Conservation (phyloP, 2,888 invertebrate species). For the Autographa gamma region DNA sequence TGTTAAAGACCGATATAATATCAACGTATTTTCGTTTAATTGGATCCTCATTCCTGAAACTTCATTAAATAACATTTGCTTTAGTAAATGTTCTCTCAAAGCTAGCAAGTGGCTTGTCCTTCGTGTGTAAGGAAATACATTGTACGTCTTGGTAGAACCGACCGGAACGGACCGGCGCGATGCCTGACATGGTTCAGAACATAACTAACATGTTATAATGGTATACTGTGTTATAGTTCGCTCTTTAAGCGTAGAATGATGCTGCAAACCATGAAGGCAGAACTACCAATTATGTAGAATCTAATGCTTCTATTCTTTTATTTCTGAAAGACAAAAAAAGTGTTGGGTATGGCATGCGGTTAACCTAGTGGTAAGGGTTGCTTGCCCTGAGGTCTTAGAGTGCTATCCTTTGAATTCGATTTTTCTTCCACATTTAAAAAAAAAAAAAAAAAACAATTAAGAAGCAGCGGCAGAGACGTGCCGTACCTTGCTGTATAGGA, state of each 20-base stretch:
- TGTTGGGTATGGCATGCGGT: no score
- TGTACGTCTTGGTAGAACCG: conserved; percentile 2
- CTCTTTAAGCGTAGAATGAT: neutral
- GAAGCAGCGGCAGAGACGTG: no score
- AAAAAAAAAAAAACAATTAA: no score
- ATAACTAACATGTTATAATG: neutral
- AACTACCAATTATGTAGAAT: no score
- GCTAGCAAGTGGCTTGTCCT: neutral
- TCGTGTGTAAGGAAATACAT: neutral
- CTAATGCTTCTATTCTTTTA: no score
- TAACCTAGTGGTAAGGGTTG: no score
- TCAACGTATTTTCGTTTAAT: neutral
- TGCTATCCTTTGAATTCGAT: no score
- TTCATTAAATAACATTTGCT: neutral
- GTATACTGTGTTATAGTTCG: neutral
- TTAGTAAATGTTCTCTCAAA: conserved; percentile 3
- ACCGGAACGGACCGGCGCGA: neutral
- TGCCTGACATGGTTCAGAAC: neutral
- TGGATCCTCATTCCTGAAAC: neutral
- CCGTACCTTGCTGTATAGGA: no score
- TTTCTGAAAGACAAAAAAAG: no score
- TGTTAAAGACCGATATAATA: no score
- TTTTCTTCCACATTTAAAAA: no score
- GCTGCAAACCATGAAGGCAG: neutral
- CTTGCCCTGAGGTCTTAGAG: no score